Conservation (phyloP, 2,113 vertebrate genomes). For the Myrmophylax atrothorax region DNA sequence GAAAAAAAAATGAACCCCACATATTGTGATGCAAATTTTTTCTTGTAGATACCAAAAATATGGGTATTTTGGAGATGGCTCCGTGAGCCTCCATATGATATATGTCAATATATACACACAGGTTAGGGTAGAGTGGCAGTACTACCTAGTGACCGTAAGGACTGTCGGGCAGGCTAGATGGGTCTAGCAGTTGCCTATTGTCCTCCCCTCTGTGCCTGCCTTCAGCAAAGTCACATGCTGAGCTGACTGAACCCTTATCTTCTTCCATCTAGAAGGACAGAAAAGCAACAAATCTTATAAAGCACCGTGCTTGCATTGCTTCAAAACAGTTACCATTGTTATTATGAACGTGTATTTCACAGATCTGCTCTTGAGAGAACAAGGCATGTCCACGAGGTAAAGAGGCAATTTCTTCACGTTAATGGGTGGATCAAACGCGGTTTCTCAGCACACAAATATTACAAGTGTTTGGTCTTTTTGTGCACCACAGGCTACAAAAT, state of each 20-base stretch:
- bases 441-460: neutral
- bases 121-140: conserved; percentile 70
- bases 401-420: neutral
- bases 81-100: neutral
- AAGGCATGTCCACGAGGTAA: neutral
- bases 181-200: conserved; percentile 94
- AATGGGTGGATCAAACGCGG: neutral
- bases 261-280: conserved; percentile 98
- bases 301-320: conserved; percentile 49
- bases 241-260: conserved; percentile 94
- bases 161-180: conserved; percentile 84
- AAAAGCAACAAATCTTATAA: conserved; percentile 84
- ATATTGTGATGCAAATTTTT: conserved; percentile 3
- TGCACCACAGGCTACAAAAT: neutral
- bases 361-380: neutral
- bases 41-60: conserved; percentile 20
- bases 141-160: conserved; percentile 91
- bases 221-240: conserved; percentile 98
- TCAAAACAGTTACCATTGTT: conserved; percentile 43
- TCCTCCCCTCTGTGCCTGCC: conserved; percentile 95
- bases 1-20: neutral
- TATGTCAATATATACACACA: neutral
- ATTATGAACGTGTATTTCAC: neutral
- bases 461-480: neutral
- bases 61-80: conserved; percentile 8